These are phyloP conservation scores for Pseudachorutes palmiensis DNA, from an alignment of 1,140 invertebrate genomes.

Conservation along the genomic window DNA sequence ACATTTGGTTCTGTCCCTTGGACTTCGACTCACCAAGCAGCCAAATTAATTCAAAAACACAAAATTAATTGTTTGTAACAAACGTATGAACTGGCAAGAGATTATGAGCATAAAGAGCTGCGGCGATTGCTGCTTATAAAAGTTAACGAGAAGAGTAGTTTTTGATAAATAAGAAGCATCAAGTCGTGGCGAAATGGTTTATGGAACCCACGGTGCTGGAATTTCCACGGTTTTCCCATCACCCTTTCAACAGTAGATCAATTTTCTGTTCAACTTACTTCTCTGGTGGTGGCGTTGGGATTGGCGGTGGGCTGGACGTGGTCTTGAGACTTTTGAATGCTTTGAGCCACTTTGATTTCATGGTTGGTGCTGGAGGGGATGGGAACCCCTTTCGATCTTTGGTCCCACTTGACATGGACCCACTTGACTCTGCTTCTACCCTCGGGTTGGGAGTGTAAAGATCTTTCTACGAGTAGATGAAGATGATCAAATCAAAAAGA, in stretches of 20 bases:
- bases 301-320: conserved; percentile 8
- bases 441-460: conserved; percentile 12
- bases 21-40: conserved; percentile 27
- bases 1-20: conserved; percentile 61
- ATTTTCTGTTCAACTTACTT: no score
- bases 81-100: neutral
- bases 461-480: neutral
- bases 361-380: conserved; percentile 71
- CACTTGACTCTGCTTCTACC: neutral
- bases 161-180: no score
- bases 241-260: no score
- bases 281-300: neutral
- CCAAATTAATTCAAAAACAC: conserved; percentile 24
- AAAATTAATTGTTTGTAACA: conserved; percentile 7
- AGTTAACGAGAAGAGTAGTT: no score
- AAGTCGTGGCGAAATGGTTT: no score
- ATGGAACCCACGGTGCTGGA: no score
- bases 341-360: conserved; percentile 96
- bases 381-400: conserved; percentile 75
- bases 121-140: no score
- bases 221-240: no score
- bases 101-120: no score
- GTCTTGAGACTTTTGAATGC: conserved; percentile 86
- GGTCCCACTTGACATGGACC: conserved; percentile 4
- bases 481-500: neutral